These are phyloP conservation scores for Metellina segmentata DNA, from an alignment of 2,888 invertebrate species.

Conservation along the genomic window DNA sequence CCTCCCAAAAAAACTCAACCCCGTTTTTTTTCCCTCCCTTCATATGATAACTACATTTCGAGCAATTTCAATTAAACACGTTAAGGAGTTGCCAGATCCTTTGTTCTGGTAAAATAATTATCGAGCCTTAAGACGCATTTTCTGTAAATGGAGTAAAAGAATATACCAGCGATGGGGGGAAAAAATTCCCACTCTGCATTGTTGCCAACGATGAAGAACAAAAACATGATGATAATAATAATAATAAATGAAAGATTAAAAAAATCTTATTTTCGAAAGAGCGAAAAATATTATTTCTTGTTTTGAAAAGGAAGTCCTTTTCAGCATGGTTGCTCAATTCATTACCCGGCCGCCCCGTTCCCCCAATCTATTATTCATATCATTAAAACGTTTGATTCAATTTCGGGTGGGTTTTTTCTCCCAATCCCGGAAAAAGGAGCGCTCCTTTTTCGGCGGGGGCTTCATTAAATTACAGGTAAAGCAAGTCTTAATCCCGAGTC, in stretches of 20 bases:
- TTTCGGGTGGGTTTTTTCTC: constrained; percentile 39
- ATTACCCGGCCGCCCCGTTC: constrained; percentile 4
- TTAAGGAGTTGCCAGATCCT: constrained; percentile 10
- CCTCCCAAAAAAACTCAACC: neutral
- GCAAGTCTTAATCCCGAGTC: constrained; percentile 41
- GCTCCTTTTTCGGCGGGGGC: neutral
- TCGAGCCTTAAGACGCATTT: neutral
- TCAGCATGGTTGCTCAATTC: constrained; percentile 56
- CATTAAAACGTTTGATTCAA: constrained; percentile 69
- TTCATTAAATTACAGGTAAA: constrained; percentile 67
- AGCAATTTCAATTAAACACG: constrained; percentile 35
- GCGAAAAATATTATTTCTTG: constrained; percentile 45
- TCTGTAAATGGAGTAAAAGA: neutral
- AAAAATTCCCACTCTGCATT: neutral
- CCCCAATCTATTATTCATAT: constrained; percentile 62
- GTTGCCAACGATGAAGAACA: constrained; percentile 14
- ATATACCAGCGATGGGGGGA: neutral
- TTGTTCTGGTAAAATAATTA: constrained; percentile 33
- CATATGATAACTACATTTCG: neutral
- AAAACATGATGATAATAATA: neutral
- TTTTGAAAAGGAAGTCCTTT: constrained; percentile 15
- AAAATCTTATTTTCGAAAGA: neutral
- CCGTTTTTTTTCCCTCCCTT: neutral
- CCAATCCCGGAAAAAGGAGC: constrained; percentile 10
- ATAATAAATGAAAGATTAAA: neutral